Evolutionary conservation across 2,888 invertebrate species (phyloP).

Genomic region (Epirrhoe tristata): DNA sequence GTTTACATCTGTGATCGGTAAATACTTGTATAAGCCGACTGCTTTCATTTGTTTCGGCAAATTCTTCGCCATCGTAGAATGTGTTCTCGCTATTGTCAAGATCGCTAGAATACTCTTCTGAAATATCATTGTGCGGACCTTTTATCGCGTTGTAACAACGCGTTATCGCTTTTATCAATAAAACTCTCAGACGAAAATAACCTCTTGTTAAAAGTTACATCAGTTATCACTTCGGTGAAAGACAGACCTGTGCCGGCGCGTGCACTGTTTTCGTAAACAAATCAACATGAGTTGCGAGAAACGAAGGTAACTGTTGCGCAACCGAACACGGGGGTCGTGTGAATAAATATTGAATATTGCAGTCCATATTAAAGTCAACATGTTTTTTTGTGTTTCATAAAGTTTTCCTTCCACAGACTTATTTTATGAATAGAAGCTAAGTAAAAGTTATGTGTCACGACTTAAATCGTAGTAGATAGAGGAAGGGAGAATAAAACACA

Average conservation of each 20-base stretch:
- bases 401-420: too few relatives aligned
- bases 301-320: not conserved
- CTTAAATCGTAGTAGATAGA: not conserved
- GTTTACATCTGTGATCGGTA: constrained; percentile 67
- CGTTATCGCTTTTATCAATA: constrained; percentile 33
- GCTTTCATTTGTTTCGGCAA: constrained; percentile 75
- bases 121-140: constrained; percentile 25
- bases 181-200: not conserved
- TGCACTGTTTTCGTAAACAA: constrained; percentile 12
- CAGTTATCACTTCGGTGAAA: not conserved
- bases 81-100: constrained; percentile 24
- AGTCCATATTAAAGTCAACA: too few relatives aligned
- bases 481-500: constrained; percentile 37
- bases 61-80: constrained; percentile 44
- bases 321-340: not conserved
- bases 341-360: not conserved
- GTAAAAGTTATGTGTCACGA: not conserved
- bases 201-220: not conserved
- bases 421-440: too few relatives aligned
- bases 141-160: constrained; percentile 4
- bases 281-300: constrained; percentile 15
- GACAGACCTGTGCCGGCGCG: not conserved
- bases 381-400: too few relatives aligned
- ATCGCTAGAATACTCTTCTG: constrained; percentile 31
- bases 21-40: constrained; percentile 74